phyloP scores from a whole-genome alignment of 2,888 invertebrate genomes.

The Agelastica alni region DNA sequence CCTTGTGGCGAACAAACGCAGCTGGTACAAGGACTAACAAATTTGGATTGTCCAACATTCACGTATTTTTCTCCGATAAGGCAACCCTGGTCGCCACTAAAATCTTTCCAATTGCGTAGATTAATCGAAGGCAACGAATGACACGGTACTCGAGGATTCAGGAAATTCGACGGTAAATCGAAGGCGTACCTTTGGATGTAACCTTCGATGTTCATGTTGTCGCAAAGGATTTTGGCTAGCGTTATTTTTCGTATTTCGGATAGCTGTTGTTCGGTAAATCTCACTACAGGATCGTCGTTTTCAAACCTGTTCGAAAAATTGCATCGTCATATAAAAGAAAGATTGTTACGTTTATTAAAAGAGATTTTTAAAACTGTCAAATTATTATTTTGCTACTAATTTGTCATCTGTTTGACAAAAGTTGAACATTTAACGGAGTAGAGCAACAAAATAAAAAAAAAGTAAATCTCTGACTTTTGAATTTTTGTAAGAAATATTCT shows the following conservation, averaged over 20 bases:
- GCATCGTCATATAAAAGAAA: no score
- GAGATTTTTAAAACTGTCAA: no score
- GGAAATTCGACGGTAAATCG: slow-evolving; percentile 87
- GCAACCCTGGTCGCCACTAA: slow-evolving; percentile 69
- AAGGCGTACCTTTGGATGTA: slow-evolving; percentile 89
- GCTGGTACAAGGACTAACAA: slow-evolving; percentile 87
- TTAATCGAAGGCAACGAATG: slow-evolving; percentile 80
- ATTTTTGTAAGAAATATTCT: no score
- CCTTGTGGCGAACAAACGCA: slow-evolving; percentile 86
- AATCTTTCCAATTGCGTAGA: slow-evolving; percentile 82
- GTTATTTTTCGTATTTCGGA: slow-evolving; percentile 87
- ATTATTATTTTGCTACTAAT: no score
- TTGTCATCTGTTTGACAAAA: no score
- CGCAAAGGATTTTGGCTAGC: slow-evolving; percentile 83
- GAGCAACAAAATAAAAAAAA: no score
- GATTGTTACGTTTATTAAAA: no score
- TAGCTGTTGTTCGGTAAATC: slow-evolving; percentile 84
- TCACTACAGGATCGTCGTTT: slow-evolving; percentile 75
- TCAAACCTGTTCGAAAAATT: no score
- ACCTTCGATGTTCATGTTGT: slow-evolving; percentile 83
- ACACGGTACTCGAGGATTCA: slow-evolving; percentile 84
- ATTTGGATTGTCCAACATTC: slow-evolving; percentile 79
- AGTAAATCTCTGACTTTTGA: no score
- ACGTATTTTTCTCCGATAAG: slow-evolving; percentile 80
- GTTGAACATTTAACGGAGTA: no score